Percentiles rank a stretch among this genome's conserved stretches.
Conservation (phyloP, 1,140 invertebrate species). For the Leptoteleia sp. region DNA sequence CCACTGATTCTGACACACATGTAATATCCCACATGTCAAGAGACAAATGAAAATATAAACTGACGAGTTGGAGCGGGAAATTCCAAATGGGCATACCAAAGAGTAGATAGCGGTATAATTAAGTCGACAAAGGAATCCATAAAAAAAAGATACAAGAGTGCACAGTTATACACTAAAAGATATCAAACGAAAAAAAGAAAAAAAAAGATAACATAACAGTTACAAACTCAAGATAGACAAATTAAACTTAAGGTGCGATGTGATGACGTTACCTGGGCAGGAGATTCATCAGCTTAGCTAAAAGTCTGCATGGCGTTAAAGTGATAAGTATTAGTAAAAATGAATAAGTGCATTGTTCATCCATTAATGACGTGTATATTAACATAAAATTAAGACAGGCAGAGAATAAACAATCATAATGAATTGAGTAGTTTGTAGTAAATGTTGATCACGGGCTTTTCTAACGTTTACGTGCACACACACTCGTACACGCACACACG, state of each 20-base stretch:
- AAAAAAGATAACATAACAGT: constrained; percentile 7
- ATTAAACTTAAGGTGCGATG: constrained; percentile 79
- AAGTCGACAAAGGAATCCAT: constrained; percentile 18
- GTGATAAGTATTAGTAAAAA: constrained; percentile 81
- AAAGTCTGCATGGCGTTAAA: constrained; percentile 82
- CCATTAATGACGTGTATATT: constrained; percentile 71
- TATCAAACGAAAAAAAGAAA: constrained; percentile 6
- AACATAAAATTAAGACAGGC: constrained; percentile 68
- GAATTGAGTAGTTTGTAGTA: constrained; percentile 42
- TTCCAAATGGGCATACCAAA: constrained; percentile 4
- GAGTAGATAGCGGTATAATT: constrained; percentile 17
- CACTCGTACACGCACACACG: too few species aligned
- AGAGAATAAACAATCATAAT: constrained; percentile 66
- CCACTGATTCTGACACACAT: constrained; percentile 35
- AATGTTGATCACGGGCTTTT: constrained; percentile 56
- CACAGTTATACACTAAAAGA: constrained; percentile 7
- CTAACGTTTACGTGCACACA: constrained; percentile 56
- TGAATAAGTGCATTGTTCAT: constrained; percentile 77
- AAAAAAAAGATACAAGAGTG: constrained; percentile 13
- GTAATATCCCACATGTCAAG: constrained; percentile 52
- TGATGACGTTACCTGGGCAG: constrained; percentile 81
- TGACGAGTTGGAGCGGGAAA: neutral
- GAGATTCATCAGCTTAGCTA: constrained; percentile 82
- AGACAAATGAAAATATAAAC: constrained; percentile 29
- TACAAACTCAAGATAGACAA: constrained; percentile 16